Conservation (phyloP, 2,113 vertebrate species). For the Capra hircus region DNA sequence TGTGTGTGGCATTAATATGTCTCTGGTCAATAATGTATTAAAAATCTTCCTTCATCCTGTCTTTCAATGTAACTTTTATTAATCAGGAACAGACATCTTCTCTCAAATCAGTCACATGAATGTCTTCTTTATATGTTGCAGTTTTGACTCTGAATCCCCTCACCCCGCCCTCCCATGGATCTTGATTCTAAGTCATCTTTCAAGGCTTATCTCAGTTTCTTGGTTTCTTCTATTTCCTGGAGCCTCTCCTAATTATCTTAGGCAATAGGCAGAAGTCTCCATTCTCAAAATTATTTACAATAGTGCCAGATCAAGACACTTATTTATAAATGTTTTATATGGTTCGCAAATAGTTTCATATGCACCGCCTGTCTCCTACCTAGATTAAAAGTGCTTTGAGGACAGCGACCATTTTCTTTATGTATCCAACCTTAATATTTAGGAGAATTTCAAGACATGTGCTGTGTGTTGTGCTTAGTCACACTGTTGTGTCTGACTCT, state of each 20-base stretch:
- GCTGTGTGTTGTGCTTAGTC: neutral
- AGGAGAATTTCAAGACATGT: neutral
- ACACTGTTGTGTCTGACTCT: accelerated
- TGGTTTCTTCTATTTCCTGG: neutral
- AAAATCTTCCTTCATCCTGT: neutral
- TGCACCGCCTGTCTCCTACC: neutral
- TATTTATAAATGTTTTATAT: neutral
- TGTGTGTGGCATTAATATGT: neutral
- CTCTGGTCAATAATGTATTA: neutral
- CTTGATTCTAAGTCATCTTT: neutral
- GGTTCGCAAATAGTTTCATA: neutral
- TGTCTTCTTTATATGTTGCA: neutral
- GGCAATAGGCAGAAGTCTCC: neutral
- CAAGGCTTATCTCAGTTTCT: neutral
- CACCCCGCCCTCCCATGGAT: neutral
- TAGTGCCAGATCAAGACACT: neutral
- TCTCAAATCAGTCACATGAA: neutral
- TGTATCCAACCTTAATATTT: neutral
- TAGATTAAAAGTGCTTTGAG: neutral
- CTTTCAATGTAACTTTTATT: neutral
- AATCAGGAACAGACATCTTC: neutral
- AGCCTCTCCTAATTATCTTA: neutral
- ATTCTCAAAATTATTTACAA: neutral
- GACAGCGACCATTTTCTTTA: neutral
- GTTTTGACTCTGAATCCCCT: neutral